Evolutionary conservation across 2,888 invertebrate genomes (phyloP).

Genomic region (Miltochrista miniata): DNA sequence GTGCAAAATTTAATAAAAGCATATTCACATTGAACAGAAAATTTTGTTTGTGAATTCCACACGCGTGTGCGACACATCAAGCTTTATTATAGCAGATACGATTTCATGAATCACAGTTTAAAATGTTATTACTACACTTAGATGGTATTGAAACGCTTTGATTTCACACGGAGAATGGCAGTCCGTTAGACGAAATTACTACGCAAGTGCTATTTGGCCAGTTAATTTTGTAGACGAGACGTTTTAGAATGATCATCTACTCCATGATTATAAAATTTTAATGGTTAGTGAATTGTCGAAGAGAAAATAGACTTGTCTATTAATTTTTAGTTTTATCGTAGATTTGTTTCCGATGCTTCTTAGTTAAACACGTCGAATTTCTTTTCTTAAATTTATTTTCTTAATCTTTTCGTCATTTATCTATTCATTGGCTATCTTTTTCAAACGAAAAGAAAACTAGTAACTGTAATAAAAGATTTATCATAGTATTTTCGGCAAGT

Average conservation of each 20-base stretch:
- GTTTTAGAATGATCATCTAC: conserved; percentile 16
- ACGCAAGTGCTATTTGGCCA: conserved; percentile 25
- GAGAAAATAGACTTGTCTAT: not conserved
- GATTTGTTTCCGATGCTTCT: too few relatives aligned
- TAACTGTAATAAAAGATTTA: too few relatives aligned
- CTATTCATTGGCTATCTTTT: too few relatives aligned
- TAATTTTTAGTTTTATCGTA: not conserved
- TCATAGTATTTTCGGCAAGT: too few relatives aligned
- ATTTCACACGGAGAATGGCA: conserved; percentile 44
- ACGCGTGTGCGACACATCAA: conserved; percentile 66
- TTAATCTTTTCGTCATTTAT: too few relatives aligned
- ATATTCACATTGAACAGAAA: conserved; percentile 34
- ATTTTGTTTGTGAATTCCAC: conserved; percentile 61
- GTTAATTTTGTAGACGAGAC: conserved; percentile 26
- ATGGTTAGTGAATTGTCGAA: not conserved
- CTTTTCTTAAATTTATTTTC: too few relatives aligned
- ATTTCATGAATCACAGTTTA: conserved; percentile 61
- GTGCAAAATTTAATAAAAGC: conserved; percentile 56
- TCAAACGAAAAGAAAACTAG: too few relatives aligned
- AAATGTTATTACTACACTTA: conserved; percentile 62
- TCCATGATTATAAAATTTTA: conserved; percentile 11
- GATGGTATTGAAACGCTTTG: conserved; percentile 59
- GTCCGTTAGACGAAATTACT: conserved; percentile 40
- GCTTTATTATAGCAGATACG: conserved; percentile 68
- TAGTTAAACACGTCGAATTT: too few relatives aligned